Percentiles rank a stretch among this genome's conserved stretches.
Conservation (phyloP, 2,797 vertebrate genomes). For the Babyrousa celebensis region DNA sequence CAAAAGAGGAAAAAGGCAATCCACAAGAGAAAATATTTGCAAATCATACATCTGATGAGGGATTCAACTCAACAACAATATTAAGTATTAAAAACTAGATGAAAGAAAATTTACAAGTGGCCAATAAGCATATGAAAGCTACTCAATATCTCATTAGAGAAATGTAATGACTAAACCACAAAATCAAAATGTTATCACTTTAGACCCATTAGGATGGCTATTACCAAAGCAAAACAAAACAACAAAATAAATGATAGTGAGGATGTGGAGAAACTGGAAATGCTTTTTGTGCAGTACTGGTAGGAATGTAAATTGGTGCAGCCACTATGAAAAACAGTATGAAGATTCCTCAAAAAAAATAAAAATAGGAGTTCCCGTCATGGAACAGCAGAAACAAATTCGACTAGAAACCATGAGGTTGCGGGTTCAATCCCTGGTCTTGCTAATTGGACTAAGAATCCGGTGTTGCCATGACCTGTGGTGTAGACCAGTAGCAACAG, state of each 20-base stretch:
- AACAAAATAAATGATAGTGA: constrained; percentile 14
- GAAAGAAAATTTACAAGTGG: background rate
- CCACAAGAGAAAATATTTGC: background rate
- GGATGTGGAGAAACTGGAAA: background rate
- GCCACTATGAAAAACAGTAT: background rate
- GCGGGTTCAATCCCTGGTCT: too few species aligned
- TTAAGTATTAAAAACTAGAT: constrained; percentile 8
- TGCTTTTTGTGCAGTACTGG: background rate
- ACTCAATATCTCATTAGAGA: constrained; percentile 24
- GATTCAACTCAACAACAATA: background rate
- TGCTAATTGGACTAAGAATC: too few species aligned
- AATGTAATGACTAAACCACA: background rate
- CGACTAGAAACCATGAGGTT: too few species aligned
- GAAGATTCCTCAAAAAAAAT: background rate
- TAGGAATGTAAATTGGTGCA: background rate
- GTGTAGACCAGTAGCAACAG: too few species aligned
- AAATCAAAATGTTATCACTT: background rate
- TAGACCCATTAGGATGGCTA: background rate
- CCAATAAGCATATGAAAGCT: background rate
- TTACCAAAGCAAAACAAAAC: background rate
- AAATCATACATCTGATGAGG: background rate
- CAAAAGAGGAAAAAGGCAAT: constrained; percentile 6
- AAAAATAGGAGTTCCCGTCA: too few species aligned
- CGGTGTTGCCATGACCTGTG: too few species aligned
- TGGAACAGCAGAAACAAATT: too few species aligned